A percentile compares a stretch with the other conserved stretches of the same genome.
Conservation (phyloP, 1,140 invertebrate species). For the Druon quercuslanigerum region DNA sequence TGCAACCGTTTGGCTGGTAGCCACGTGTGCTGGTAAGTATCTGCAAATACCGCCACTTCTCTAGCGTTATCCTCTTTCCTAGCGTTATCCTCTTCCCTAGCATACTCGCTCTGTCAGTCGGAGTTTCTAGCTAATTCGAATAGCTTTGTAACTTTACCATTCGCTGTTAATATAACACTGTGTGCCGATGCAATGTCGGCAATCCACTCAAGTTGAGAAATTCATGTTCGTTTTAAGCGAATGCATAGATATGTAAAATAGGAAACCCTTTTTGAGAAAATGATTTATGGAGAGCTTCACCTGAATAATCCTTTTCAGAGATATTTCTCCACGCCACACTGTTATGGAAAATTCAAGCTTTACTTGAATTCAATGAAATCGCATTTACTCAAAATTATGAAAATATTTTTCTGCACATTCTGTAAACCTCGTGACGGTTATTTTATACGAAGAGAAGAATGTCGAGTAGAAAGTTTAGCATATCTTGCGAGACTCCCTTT, state of each 20-base stretch:
- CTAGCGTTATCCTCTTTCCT: slow-evolving; percentile 27
- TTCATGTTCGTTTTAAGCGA: background rate
- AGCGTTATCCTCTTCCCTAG: slow-evolving; percentile 22
- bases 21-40: slow-evolving; percentile 64
- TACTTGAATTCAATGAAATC: background rate
- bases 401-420: background rate
- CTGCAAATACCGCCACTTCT: slow-evolving; percentile 39
- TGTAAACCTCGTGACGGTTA: background rate
- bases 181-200: background rate
- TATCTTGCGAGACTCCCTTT: background rate
- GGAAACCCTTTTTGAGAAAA: background rate
- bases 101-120: background rate
- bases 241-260: slow-evolving; percentile 3
- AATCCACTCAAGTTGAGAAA: background rate
- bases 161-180: background rate
- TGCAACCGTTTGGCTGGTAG: slow-evolving; percentile 59
- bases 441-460: too few relatives aligned
- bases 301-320: background rate
- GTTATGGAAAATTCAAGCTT: slow-evolving; percentile 2
- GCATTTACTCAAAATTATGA: background rate
- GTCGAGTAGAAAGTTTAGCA: too few relatives aligned
- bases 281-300: background rate
- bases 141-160: slow-evolving; percentile 20
- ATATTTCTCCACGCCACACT: background rate
- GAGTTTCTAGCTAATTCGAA: slow-evolving; percentile 25